Base-by-base conservation (phyloP, 1,140 invertebrate genomes). In the Leptopilina clavipes region DNA sequence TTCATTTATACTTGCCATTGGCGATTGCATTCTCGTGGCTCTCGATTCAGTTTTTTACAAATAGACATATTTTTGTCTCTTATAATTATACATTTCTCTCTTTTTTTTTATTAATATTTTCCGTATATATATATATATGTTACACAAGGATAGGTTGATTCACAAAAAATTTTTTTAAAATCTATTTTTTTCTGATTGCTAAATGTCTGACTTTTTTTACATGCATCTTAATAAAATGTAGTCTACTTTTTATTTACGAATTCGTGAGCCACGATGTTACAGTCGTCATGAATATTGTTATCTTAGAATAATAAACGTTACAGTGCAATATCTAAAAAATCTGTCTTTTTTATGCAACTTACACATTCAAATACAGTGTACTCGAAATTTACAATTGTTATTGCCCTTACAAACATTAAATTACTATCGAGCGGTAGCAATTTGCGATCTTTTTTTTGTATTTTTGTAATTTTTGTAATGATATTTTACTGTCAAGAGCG, bases 321-420 rank as follows among this genome's bases (percentile, higher is more conserved):
- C 84, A 89, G 89, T 89, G 88, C 87, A 87, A 87, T 90, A 88
- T 89, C 87, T 89, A 89, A 87, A 90, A 90, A 88, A 88, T 84
- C 85, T 89, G 83, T 89, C 81, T 86, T 88, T 88, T 88, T 86
- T 84, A 88, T 84, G 85, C 86, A 89, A 87, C 82, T 87, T 88
- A 86, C 81, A 90, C 84, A 87, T 87, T 87, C 81, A 86, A 85
- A 89, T 88, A 86, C 82, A 87, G 82, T 85, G 81, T 86, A 89
- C 83, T 85, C 83, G 86, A 85, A 88, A 88, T 88, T 80, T 88
- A 88, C 87, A 88, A 82, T 40, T 89, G 83, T 89, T 90, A 89
- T 89, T 89, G 86, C 87, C 85, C 86, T 89, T 88, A 88, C 83
- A 86, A 89, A 88, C 82, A 84, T 86, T 82, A 85, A 86, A 87